Percentiles rank a stretch among this genome's conserved stretches.
Conservation (phyloP, 2,113 vertebrate genomes). For the Poicephalus gulielmi region DNA sequence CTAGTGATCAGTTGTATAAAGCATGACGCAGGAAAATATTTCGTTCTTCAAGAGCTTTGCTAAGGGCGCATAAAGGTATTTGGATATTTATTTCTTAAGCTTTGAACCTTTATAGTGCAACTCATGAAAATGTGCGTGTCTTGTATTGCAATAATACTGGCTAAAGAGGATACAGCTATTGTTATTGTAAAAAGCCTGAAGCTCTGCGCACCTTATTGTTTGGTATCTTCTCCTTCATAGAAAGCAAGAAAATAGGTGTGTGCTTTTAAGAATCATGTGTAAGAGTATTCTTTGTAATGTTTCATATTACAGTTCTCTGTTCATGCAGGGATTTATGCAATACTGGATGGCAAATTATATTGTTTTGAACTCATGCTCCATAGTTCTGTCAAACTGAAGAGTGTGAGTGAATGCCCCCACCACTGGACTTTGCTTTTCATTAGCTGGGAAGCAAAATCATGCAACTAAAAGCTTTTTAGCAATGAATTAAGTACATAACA, state of each 20-base stretch:
- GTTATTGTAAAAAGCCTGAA: neutral
- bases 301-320: fast-evolving
- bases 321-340: neutral
- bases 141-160: neutral
- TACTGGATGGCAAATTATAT: neutral
- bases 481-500: neutral
- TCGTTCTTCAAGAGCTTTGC: neutral
- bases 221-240: neutral
- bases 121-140: fast-evolving
- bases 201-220: neutral
- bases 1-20: neutral
- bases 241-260: neutral
- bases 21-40: neutral
- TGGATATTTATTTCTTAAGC: neutral
- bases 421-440: neutral
- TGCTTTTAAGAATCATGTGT: neutral
- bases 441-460: neutral
- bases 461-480: neutral
- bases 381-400: neutral
- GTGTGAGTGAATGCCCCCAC: neutral
- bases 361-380: neutral
- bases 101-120: neutral
- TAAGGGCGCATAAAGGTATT: fast-evolving
- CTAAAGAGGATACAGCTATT: neutral
- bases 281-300: neutral